These are phyloP conservation scores for Delphinapterus leucas DNA, from an alignment of 2,113 vertebrate genomes.

Conservation along the genomic window DNA sequence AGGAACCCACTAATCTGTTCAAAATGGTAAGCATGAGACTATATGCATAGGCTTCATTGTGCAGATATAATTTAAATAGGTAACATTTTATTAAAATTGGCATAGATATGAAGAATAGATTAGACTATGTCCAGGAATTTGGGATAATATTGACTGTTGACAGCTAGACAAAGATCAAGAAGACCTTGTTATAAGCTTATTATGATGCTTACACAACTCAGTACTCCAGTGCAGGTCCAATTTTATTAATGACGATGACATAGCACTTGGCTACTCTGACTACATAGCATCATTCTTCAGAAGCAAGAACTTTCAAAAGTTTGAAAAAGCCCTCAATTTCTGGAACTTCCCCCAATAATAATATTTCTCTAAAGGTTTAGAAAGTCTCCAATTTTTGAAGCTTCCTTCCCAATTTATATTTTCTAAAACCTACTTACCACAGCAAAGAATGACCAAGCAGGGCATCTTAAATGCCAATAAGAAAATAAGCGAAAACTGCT, in stretches of 20 bases:
- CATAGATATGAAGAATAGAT: background rate
- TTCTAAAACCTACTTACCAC: background rate
- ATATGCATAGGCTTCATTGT: background rate
- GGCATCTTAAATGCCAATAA: background rate
- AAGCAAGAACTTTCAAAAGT: background rate
- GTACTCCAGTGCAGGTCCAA: background rate
- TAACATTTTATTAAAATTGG: slow-evolving; percentile 22
- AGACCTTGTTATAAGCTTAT: background rate
- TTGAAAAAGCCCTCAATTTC: background rate
- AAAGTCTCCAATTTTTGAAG: background rate
- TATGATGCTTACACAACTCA: background rate
- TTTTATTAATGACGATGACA: background rate
- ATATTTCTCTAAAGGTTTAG: slow-evolving; percentile 8
- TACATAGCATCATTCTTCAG: background rate
- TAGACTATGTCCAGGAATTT: background rate
- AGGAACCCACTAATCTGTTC: background rate
- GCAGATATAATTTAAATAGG: slow-evolving; percentile 31
- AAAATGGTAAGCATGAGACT: background rate
- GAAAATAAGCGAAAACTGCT: background rate
- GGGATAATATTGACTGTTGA: background rate
- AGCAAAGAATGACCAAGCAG: background rate
- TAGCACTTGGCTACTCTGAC: background rate
- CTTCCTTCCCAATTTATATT: background rate
- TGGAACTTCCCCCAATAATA: slow-evolving; percentile 18
- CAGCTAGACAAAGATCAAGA: background rate